Evolutionary conservation across 92 coral and sea anemone species (phyloP), one percentile per base, ranked within the genome.

Genomic region (Porites rus): DNA sequence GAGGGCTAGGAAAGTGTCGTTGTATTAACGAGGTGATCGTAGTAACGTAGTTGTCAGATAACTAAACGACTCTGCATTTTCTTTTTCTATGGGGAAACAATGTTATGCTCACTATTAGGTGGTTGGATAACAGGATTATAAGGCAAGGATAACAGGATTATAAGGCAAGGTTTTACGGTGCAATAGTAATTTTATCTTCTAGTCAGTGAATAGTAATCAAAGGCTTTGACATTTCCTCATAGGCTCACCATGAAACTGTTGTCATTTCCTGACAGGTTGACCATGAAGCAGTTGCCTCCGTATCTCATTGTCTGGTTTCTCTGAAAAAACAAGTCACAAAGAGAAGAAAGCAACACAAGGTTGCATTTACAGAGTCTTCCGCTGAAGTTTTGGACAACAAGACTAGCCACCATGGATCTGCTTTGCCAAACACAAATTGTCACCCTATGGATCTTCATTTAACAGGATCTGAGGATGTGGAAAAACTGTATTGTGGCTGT

Each of bases 401-500:
- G 61, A 53, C 63, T 50, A 60, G 38, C 8, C 66, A 24, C 8
- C 46, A 58, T 58, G 78, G 51, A 74, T 52, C 25, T 52, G 43
- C 18, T 72, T 72, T 72, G 13, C 6, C 8, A 43, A 7, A 52
- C 58, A 51, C 50, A 28, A 67, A 54, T 19, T 50, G 51, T 53
- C n/a, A 51, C 19, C 11, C 78, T 71, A 8, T 18, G 28, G 54
- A 69, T 52, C 68, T 65, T 12, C 8, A 65, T 6, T 43, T 56
- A 16, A 18, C 63, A 11, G 74, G 43, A 2, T 24, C 76, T 52
- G 58, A 28, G 11, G 83, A 87, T 53, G 72, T 85, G 72, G 91
- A 88, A 65, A 80, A 59, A 31, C 92, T 93, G 20, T 97, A 92
- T 74, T 86, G 84, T 11, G 99, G 97, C 8, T 82, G 89, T 16